phyloP scores from a whole-genome alignment of 2,888 invertebrate genomes.

The Perizoma affinitatum region DNA sequence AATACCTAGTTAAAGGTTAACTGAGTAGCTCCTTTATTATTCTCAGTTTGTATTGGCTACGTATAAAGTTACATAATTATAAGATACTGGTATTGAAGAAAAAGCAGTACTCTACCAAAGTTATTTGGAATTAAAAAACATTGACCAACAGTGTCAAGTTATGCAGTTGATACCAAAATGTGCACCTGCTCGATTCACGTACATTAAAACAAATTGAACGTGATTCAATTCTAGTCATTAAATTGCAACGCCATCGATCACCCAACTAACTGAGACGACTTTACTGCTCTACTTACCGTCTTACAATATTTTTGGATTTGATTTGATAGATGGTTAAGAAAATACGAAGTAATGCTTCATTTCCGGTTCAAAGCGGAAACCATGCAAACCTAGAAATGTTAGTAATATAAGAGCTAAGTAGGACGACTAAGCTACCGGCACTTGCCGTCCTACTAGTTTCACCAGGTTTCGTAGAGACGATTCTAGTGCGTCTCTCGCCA shows the following conservation, averaged over 20 bases:
- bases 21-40: not conserved
- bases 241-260: slow-evolving; percentile 42
- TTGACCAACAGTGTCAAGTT: slow-evolving; percentile 13
- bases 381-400: slow-evolving; percentile 38
- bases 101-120: too few relatives aligned
- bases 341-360: slow-evolving; percentile 12
- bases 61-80: not conserved
- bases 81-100: too few relatives aligned
- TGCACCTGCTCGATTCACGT: slow-evolving; percentile 52
- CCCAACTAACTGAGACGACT: not conserved
- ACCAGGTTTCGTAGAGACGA: slow-evolving; percentile 44
- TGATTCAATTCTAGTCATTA: slow-evolving; percentile 53
- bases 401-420: slow-evolving; percentile 70
- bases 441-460: slow-evolving; percentile 33
- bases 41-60: not conserved
- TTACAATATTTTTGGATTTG: not conserved
- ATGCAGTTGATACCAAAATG: slow-evolving; percentile 34
- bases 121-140: slow-evolving; percentile 7
- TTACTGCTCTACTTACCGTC: not conserved
- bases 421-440: slow-evolving; percentile 51
- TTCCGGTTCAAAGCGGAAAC: slow-evolving; percentile 24
- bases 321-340: slow-evolving; percentile 8
- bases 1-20: slow-evolving; percentile 15
- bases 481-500: slow-evolving; percentile 49
- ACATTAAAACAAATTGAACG: slow-evolving; percentile 48